Evolutionary conservation across 64 coral and sea anemone genomes (phyloP).

Genomic region (Dendronephthya gigantea): DNA sequence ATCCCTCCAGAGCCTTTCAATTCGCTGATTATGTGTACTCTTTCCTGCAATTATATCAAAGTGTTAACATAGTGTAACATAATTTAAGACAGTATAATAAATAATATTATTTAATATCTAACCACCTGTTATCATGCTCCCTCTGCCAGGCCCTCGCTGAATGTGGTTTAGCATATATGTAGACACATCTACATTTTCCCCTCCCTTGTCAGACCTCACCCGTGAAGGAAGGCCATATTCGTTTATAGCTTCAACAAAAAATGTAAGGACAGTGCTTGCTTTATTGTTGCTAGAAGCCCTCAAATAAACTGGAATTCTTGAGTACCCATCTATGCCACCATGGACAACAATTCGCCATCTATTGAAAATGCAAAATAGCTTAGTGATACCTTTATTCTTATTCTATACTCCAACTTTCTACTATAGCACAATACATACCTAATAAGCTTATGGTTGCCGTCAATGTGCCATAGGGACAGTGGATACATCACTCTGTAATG

Average conservation of each 20-base stretch:
- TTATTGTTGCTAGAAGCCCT: conserved; percentile 15
- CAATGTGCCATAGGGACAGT: background rate
- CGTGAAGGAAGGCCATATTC: conserved; percentile 29
- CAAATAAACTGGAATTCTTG: background rate
- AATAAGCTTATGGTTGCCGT: background rate
- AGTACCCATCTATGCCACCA: conserved; percentile 14
- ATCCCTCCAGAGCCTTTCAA: conserved; percentile 37
- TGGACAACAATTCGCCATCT: conserved; percentile 21
- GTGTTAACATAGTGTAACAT: too few species aligned
- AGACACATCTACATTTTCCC: conserved; percentile 29
- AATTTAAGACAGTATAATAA: too few species aligned
- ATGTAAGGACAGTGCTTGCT: background rate
- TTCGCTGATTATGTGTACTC: conserved; percentile 37
- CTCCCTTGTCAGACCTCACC: conserved; percentile 25
- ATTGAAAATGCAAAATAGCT: background rate
- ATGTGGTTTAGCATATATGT: conserved; percentile 22
- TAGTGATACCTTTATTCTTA: background rate
- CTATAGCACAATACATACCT: background rate
- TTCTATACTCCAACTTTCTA: too few species aligned
- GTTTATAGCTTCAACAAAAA: conserved; percentile 1
- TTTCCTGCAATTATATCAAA: background rate
- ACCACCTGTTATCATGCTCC: conserved; percentile 18
- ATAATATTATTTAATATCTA: background rate
- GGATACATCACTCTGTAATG: background rate
- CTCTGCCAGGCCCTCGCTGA: conserved; percentile 18